Base-by-base conservation (phyloP, 2,888 invertebrate species). In the Cosmorhoe ocellata region DNA sequence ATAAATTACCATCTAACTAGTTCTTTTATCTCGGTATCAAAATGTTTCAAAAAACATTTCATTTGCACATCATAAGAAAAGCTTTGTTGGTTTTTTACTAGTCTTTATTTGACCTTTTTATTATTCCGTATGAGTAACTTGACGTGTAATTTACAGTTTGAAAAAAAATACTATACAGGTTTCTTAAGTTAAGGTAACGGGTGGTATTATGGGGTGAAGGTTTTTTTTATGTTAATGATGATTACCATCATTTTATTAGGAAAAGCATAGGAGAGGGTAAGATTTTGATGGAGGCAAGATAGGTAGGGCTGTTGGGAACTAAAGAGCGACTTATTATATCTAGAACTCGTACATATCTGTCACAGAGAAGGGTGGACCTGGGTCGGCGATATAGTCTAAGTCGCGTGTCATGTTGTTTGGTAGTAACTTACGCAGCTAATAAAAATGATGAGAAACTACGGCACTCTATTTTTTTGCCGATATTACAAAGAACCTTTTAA, bases 111-210 rank as follows among this genome's bases (percentile, higher is more conserved):
- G 55, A 51, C 31, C 55, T 53, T 39, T 52, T 58, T 69, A 58
- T 67, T 68, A 59, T 64, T 66, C 55, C 61, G 3, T 24, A 63
- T 56, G 55, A 47, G 58, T 69, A 70, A 77, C 58, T 74, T 75
- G 79, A 74, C 80, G 76, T 81, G 69, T 80, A 81, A 80, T 81
- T 82, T 80, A 79, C 77, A 73, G 56, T 64, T 61, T 50, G 58
- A 36, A 44, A 48, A 55, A 39, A 46, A 40, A 30, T 18, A 33
- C 55, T 36, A 22, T 54, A 47, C 47, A 30, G 56, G 56, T 51
- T 52, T 53, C 42, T 59, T 42, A 50, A 58, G 61, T 48, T 55
- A 45, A 51, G 30, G 37, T 41, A 31, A 36, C 31, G 14, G 47
- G n/a, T 36, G 14, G 1, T 12, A 24, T 47, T 27, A 0, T 13